phyloP scores from a whole-genome alignment of 2,797 vertebrate genomes.

The Sebastes variabilis region DNA sequence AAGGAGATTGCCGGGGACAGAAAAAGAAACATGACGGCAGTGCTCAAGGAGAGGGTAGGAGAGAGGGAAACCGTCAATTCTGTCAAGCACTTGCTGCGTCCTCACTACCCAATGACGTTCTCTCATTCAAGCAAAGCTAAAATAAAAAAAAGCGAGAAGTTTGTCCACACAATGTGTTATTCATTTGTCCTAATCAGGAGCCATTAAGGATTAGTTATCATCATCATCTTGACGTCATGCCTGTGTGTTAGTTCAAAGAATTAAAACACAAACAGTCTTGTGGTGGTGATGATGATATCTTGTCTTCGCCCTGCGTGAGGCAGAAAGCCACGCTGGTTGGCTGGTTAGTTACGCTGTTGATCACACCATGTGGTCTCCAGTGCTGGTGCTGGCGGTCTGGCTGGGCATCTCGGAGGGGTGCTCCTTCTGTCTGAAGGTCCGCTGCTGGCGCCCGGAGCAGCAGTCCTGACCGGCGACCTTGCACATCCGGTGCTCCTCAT shows the following conservation, averaged over 20 bases:
- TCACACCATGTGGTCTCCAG: conserved; percentile 83
- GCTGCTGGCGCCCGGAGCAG: conserved; percentile 71
- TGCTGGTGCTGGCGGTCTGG: conserved; percentile 66
- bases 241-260: conserved; percentile 44
- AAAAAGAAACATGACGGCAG: conserved; percentile 29
- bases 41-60: conserved; percentile 7
- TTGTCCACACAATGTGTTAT: conserved; percentile 31
- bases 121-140: conserved; percentile 1
- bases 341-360: conserved; percentile 34
- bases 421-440: conserved; percentile 72
- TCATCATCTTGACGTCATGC: conserved; percentile 37
- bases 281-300: conserved; percentile 45
- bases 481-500: conserved; percentile 73
- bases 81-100: conserved; percentile 48
- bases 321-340: conserved; percentile 30
- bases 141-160: conserved; percentile 3
- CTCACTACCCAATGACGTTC: conserved; percentile 1
- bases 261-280: conserved; percentile 45
- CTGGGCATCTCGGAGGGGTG: conserved; percentile 54
- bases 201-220: conserved; percentile 46
- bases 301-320: conserved; percentile 23
- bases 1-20: conserved; percentile 4
- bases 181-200: conserved; percentile 34
- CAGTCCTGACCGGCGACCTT: conserved; percentile 70
- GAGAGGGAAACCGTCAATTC: conserved; percentile 25